Base-by-base conservation (phyloP, 2,797 vertebrate species). In the Pangasius djambal region DNA sequence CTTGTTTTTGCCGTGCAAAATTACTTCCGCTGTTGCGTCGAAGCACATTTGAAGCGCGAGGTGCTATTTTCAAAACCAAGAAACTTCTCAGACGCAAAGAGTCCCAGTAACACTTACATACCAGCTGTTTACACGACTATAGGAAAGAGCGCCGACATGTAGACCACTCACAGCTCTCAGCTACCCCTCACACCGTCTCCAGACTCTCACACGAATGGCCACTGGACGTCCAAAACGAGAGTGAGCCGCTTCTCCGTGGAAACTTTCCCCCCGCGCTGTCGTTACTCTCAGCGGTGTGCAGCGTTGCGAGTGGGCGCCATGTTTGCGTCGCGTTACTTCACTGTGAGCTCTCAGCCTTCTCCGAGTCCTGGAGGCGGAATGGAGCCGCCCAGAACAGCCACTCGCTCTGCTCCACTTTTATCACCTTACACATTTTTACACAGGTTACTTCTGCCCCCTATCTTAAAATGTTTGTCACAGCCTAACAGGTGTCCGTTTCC, bases 121-220 rank as follows among this genome's bases (percentile, higher is more conserved):
- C 96, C 96, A 96, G 96, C 95, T 96, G 96, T 95, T 96, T 93
- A 96, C 92, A 81, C 90, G 85, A 92, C 93, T 88, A 89, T 6
- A 4, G 88, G 88, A 82, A 92, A 93, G 93, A 90, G 90, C 92
- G 95, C 94, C 94, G 95, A 95, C 96, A 97, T 97, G 95, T 70
- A 96, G 94, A 93, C 94, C 94, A 94, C 91, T 94, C 93, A 92
- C 92, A 91, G 94, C 70, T 93, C 92, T 89, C 52, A 78, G 77
- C 90, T 86, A 83, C 87, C 85, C 18, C 88, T 52, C 92, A 92
- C 85, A 91, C 93, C 93, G 93, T 90, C 8, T 89, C 28, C 83
- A 2, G 77, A 31, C n/a, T 83, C 57, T 83, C 57, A 82, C 40
- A 77, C 65, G 28, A 86, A 89, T 70, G 77, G 70, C 88, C 89